A percentile compares a stretch with the other conserved stretches of the same genome.
Evolutionary conservation across 1,140 invertebrate species (phyloP).

Genomic region (Vanessa atalanta): DNA sequence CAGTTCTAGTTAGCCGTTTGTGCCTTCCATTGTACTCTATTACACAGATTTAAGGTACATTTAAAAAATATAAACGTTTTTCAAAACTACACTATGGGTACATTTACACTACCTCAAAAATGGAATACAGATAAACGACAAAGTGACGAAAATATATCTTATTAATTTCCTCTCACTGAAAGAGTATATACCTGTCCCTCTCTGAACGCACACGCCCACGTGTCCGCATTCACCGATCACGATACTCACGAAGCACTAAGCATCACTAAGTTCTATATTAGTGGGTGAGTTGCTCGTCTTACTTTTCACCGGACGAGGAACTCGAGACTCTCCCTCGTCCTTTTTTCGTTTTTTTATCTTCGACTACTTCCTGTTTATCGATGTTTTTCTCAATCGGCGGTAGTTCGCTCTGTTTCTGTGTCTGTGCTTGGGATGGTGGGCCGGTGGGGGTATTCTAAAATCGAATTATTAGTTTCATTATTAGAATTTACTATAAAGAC

Average conservation of each 20-base stretch:
- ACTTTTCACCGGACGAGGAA: slow-evolving; percentile 73
- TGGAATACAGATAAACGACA: slow-evolving; percentile 22
- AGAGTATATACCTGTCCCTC: slow-evolving; percentile 7
- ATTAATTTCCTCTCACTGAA: slow-evolving; percentile 30
- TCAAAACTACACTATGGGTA: slow-evolving; percentile 22
- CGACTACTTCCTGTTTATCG: slow-evolving; percentile 48
- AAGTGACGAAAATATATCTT: slow-evolving; percentile 38
- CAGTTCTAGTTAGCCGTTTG: slow-evolving; percentile 18
- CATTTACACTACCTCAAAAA: slow-evolving; percentile 29
- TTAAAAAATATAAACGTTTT: slow-evolving; percentile 28
- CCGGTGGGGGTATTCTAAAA: slow-evolving; percentile 53
- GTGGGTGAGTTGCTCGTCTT: slow-evolving; percentile 12
- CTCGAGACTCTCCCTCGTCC: slow-evolving; percentile 66
- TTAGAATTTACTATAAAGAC: not conserved
- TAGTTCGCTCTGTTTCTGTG: slow-evolving; percentile 44
- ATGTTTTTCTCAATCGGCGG: slow-evolving; percentile 33
- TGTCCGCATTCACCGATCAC: not conserved
- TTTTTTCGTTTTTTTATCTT: slow-evolving; percentile 66
- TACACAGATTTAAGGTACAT: slow-evolving; percentile 20
- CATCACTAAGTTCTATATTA: not conserved
- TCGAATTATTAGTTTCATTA: not conserved
- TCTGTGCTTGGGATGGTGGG: slow-evolving; percentile 40
- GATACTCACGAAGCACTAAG: slow-evolving; percentile 13
- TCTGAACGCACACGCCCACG: slow-evolving; percentile 12
- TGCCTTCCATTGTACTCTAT: slow-evolving; percentile 37